These are phyloP conservation scores for Acrossocheilus wenchowensis DNA, from an alignment of 2,797 vertebrate genomes.

Conservation along the genomic window DNA sequence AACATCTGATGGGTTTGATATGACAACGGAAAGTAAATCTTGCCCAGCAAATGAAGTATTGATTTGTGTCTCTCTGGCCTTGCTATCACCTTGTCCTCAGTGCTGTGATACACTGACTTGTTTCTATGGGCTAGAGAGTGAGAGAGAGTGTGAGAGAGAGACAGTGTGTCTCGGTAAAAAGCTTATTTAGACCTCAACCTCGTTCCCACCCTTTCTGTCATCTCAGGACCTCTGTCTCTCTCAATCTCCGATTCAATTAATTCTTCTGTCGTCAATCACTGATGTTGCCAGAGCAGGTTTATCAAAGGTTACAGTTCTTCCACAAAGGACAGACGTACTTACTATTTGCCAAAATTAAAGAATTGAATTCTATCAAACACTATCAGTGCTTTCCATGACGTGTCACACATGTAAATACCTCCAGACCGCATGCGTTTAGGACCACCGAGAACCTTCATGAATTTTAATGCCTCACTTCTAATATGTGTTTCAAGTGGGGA, in stretches of 20 bases:
- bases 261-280: conserved; percentile 58
- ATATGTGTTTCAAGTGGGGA: conserved; percentile 55
- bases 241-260: conserved; percentile 60
- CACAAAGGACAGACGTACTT: conserved; percentile 12
- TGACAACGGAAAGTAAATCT: conserved; percentile 59
- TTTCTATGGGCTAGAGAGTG: conserved; percentile 33
- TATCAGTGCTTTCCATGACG: conserved; percentile 42
- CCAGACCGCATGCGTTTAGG: conserved; percentile 45
- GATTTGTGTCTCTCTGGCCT: conserved; percentile 62
- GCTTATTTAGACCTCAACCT: conserved; percentile 58
- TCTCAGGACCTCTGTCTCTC: conserved; percentile 57
- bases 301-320: conserved; percentile 52
- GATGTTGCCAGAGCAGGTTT: conserved; percentile 59
- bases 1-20: conserved; percentile 61
- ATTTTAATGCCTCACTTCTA: conserved; percentile 62
- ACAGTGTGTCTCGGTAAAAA: conserved; percentile 54
- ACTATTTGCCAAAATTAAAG: conserved; percentile 20
- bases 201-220: conserved; percentile 55
- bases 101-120: conserved; percentile 55
- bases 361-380: conserved; percentile 40
- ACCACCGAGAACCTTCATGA: conserved; percentile 57
- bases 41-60: conserved; percentile 65
- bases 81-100: conserved; percentile 58
- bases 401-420: conserved; percentile 51
- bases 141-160: conserved; percentile 35